Evolutionary conservation across 2,113 vertebrate genomes (phyloP).

Genomic region (Perognathus longimembris): DNA sequence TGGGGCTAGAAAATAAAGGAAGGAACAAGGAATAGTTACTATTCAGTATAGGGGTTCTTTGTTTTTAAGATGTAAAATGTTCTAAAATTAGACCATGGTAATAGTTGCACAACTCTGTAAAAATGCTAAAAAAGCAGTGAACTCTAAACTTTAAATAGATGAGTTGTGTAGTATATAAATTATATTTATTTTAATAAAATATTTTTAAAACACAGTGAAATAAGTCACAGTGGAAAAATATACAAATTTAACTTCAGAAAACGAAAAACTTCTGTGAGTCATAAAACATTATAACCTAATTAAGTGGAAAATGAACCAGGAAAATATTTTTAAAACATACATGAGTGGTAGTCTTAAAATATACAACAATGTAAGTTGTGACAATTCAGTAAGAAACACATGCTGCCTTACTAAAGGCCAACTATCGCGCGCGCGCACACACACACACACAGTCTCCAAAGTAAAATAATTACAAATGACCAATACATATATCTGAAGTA

Average conservation of each 20-base stretch:
- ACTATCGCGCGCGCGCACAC: too few relatives aligned
- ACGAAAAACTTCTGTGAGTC: slow-evolving; percentile 57
- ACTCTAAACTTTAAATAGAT: slow-evolving; percentile 55
- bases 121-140: slow-evolving; percentile 39
- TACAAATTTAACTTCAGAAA: slow-evolving; percentile 50
- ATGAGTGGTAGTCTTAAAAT: slow-evolving; percentile 33
- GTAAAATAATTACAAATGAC: neutral
- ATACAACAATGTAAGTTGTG: slow-evolving; percentile 33
- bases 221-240: slow-evolving; percentile 64
- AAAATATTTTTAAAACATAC: neutral
- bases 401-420: neutral
- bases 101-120: neutral
- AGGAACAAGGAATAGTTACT: neutral
- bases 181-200: slow-evolving; percentile 63
- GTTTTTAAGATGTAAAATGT: slow-evolving; percentile 27
- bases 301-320: slow-evolving; percentile 59
- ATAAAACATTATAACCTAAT: slow-evolving; percentile 65
- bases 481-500: neutral
- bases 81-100: slow-evolving; percentile 52
- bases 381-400: neutral
- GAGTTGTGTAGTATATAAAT: slow-evolving; percentile 43
- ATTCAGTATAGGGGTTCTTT: neutral
- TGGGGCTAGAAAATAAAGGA: neutral
- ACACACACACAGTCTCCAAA: neutral
- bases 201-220: slow-evolving; percentile 33